These are phyloP conservation scores for Microtus richardsoni DNA, from an alignment of 2,113 vertebrate genomes.

Conservation along the genomic window DNA sequence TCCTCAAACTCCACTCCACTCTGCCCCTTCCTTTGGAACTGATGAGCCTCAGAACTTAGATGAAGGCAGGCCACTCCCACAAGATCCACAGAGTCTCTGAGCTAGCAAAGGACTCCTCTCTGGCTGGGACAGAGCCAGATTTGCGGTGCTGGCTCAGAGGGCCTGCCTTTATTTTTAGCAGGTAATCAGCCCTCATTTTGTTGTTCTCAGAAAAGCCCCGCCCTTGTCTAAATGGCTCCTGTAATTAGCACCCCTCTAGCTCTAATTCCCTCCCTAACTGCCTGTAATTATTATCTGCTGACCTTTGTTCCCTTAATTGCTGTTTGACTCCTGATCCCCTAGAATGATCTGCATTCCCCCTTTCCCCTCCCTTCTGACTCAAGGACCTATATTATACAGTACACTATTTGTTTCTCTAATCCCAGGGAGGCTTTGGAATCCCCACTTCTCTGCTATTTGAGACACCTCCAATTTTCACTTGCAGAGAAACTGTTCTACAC, in stretches of 20 bases:
- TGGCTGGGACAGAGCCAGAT: slow-evolving; percentile 18
- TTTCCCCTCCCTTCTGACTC: background rate
- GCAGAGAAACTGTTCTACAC: background rate
- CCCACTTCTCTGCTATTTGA: slow-evolving; percentile 33
- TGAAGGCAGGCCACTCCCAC: background rate
- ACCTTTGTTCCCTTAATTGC: slow-evolving; percentile 71
- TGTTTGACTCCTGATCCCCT: slow-evolving; percentile 52
- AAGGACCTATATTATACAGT: background rate
- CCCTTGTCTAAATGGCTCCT: slow-evolving; percentile 32
- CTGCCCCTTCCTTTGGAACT: background rate
- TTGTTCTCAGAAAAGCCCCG: background rate
- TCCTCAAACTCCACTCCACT: background rate
- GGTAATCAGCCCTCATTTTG: slow-evolving; percentile 2
- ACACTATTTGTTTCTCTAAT: slow-evolving; percentile 29
- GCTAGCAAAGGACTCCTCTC: background rate
- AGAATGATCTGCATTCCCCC: background rate
- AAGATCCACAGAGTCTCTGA: background rate
- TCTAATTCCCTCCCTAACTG: slow-evolving; percentile 72
- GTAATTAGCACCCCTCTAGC: slow-evolving; percentile 71
- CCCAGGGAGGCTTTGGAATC: slow-evolving; percentile 54
- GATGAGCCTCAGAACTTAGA: background rate
- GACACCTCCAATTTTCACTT: background rate
- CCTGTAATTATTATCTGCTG: slow-evolving; percentile 58
- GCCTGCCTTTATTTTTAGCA: slow-evolving; percentile 65
- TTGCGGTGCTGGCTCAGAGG: slow-evolving; percentile 9